Base-by-base conservation (phyloP, 2,797 vertebrate species). In the Schizopygopsis malacanthus region DNA sequence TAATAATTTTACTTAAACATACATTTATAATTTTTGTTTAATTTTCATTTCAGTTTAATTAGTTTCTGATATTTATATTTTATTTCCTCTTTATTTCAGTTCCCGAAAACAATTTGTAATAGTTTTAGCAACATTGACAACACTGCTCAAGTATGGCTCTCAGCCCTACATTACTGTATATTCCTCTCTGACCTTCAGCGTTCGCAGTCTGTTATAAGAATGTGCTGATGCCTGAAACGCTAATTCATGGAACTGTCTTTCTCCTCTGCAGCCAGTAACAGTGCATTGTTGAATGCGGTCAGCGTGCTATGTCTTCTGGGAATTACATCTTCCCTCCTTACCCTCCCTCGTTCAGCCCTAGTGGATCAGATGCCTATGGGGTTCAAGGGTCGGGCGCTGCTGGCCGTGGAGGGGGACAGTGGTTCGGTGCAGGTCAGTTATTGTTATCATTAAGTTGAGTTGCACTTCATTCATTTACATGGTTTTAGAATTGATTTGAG, bases 311-410 rank as follows among this genome's bases (percentile, higher is more conserved):
- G 93, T 33, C 22, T 95, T n/a, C 22, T 96, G 89, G 95, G 96
- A 37, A 86, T 91, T 52, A 90, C 92, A 0, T 11, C 91, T 0
- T 25, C 91, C 5, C 85, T 96, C 0, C 20, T 91, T 85, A 91
- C 84, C 81, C 91, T 43, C 90, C 93, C 0, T 52, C 54, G 0
- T 0, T 83, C 0, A 45, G 25, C 0, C 22, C 75, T 0, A 20
- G 45, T 3, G 63, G 82, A 0, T 73, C 90, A 28, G 0, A 70
- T 84, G 0, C 33, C 77, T 0, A 71, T 91, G 0, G 87, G 0
- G 28, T 95, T 97, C 87, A 94, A 2, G 85, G 94, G 96, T 25
- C 96, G 98, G 6, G 81, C 90, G 0, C 93, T 99, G 84, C 95
- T 99, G 70, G 67, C 86, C 33, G 67, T 88, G 37, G 88, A 89